Base-by-base conservation (phyloP, 2,888 invertebrate genomes). In the Cyaniris semiargus region DNA sequence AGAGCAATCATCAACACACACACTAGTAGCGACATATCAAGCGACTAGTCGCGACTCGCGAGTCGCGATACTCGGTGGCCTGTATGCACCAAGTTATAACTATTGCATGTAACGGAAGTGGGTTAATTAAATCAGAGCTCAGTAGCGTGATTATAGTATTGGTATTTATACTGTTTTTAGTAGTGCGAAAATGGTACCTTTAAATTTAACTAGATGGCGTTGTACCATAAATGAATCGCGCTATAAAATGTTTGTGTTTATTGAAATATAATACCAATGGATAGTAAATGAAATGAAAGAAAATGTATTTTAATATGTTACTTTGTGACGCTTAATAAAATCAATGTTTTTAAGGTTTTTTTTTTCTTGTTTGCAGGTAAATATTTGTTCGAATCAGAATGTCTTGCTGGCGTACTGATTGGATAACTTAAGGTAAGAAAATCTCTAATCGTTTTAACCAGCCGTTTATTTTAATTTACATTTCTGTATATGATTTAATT, bases 401-500 rank as follows among this genome's bases (percentile, higher is more conserved):
- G 74, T 31, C 74, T 74, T 74, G 53, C 74, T 27, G 74, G 27
- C 48, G 21, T 27, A 53, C 74, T 27, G 74, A 74, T n/a, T 27
- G 53, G 74, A 74, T 74, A 74, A 74, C 74, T 48, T 74, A 74
- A 74, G 74, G 74, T 74, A 48, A 74, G 72, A 13, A 27, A 8
- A 70, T 0, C 21, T n/a, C 10, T 21, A 27, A 10, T 27, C 0
- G 3, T 66, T 13, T 27, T 27, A 27, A 21, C 23, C 10, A 1
- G 10, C 13, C 18, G 0, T 60, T 23, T 60, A 23, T 23, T 23
- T 53, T 53, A 18, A 53, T 53, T 53, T 5, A 53, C 53, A 53
- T 48, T 13, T 15, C 15, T 48, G 3, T 48, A 48, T 8, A 48
- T 48, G 15, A 48, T 48, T 8, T 1, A 38, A 38, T 31, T 0